Base-by-base conservation (phyloP, 1,140 invertebrate genomes). In the Philopotamus ludificatus region DNA sequence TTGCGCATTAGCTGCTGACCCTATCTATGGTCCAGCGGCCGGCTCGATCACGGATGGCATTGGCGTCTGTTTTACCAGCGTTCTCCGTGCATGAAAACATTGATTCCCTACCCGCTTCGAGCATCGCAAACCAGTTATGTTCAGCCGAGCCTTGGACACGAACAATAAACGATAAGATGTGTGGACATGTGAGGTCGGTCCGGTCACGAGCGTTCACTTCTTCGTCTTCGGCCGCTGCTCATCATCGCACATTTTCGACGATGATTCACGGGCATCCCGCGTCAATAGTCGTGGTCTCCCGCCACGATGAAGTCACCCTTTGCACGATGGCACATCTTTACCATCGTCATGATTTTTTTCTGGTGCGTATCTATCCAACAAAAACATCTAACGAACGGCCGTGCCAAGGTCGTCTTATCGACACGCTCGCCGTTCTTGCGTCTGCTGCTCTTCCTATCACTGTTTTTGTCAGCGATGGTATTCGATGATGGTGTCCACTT, bases 151-250 rank as follows among this genome's bases (percentile, higher is more conserved):
- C 42, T 60, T 47, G 44, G 57, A n/a, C 57, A 60, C 41, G 28
- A 15, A 60, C 57, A 26, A 58, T 47, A 60, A 47, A 60, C 42
- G 57, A 60, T 47, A 60, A 60, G 44, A 45, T 42, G 39, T 10
- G n/a, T n/a, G n/a, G 57, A 60, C 57, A 18, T 23, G 15, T 60
- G 57, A 60, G 57, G 57, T 60, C 57, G 57, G 20, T 12, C 23
- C 21, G 44, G 39, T 60, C 57, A 60, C 57, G 57, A 60, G 39
- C 57, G 3, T 8, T 22, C 34, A 41, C 21, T 20, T 44, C 47
- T 4, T 50, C 47, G 21, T 44, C 12, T 12, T 44, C 42, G 10
- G 2, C 18, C 49, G 49, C 20, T 34, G 28, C 28, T 47, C 18
- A 47, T 47, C 44, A 47, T 47, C 18, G 44, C 10, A n/a, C n/a